A percentile compares a stretch with the other conserved stretches of the same genome.
These are phyloP conservation scores for Platypus cylindrus DNA, from an alignment of 2,888 invertebrate species.

Conservation along the genomic window DNA sequence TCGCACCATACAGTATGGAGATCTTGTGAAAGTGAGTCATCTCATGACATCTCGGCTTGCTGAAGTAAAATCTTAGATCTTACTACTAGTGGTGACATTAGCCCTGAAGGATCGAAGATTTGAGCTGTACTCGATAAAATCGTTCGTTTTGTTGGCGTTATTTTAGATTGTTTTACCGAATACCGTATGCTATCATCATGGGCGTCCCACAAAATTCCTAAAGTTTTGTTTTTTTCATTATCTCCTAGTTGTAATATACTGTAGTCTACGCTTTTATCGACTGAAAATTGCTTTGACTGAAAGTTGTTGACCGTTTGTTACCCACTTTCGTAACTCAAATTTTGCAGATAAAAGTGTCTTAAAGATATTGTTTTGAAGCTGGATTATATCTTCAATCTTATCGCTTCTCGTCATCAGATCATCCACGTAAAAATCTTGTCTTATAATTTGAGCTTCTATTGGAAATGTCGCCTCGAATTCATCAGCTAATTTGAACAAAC, in stretches of 20 bases:
- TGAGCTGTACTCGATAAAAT: too few species aligned
- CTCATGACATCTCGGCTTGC: too few species aligned
- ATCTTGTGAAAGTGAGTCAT: too few species aligned
- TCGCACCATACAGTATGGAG: too few species aligned
- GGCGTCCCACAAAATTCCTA: too few species aligned
- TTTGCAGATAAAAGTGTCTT: constrained; percentile 11
- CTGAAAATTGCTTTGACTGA: constrained; percentile 5
- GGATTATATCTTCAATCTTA: background rate
- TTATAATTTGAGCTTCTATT: constrained; percentile 9
- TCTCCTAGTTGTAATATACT: constrained; percentile 11
- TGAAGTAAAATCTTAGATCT: too few species aligned
- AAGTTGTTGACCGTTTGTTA: constrained; percentile 6
- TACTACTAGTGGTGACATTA: too few species aligned
- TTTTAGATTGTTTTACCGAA: too few species aligned
- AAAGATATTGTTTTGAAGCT: background rate
- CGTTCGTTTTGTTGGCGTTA: too few species aligned
- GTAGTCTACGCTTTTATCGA: constrained; percentile 2
- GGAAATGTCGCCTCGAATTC: constrained; percentile 9
- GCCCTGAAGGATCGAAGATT: too few species aligned
- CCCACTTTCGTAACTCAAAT: constrained; percentile 14
- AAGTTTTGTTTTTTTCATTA: constrained; percentile 12
- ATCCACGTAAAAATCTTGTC: constrained; percentile 17
- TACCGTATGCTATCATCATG: too few species aligned
- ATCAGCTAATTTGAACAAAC: constrained; percentile 12
- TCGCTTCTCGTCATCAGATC: constrained; percentile 10